phyloP scores from a whole-genome alignment of 2,113 vertebrate species.

The Ceyx margarethae region DNA sequence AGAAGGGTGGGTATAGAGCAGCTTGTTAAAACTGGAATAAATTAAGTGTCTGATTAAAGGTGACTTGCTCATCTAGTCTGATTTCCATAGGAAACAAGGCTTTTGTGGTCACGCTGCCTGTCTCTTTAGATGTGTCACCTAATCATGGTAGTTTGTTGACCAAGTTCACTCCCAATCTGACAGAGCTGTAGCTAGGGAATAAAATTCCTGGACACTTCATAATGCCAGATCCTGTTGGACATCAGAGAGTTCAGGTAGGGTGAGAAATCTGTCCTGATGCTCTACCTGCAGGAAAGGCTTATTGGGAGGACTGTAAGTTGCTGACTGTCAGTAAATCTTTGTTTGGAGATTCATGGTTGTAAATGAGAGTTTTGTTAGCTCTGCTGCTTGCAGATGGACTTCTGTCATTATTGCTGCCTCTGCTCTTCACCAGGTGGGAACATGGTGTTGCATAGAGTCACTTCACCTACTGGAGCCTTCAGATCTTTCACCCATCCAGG shows the following conservation, averaged over 20 bases:
- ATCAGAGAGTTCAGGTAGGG: neutral
- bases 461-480: neutral
- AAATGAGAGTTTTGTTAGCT: neutral
- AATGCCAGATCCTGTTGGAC: neutral
- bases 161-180: neutral
- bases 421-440: neutral
- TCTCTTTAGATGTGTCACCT: slow-evolving; percentile 20
- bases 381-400: neutral
- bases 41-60: neutral
- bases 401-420: neutral
- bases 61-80: neutral
- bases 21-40: neutral
- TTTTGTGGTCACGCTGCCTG: neutral
- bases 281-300: neutral
- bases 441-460: neutral
- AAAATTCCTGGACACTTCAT: neutral
- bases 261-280: neutral
- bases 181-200: neutral
- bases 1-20: neutral
- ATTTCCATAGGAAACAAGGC: neutral
- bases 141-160: neutral
- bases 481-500: neutral
- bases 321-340: neutral
- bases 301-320: neutral
- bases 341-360: neutral